Evolutionary conservation across 2,888 invertebrate genomes (phyloP).

Genomic region (Serrognathus titanus): DNA sequence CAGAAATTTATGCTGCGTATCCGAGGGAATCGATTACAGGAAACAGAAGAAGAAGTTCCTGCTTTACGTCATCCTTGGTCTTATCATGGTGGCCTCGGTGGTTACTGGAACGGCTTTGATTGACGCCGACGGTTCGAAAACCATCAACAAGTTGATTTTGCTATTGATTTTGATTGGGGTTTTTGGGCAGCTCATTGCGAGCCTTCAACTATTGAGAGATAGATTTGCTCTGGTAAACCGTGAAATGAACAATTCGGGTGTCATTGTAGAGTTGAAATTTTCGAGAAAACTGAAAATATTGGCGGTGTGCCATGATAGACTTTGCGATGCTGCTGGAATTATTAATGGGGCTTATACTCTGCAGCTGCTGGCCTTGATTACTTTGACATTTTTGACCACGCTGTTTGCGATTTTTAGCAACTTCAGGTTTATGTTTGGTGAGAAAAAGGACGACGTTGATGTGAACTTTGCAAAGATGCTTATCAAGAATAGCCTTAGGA

Average conservation of each 20-base stretch:
- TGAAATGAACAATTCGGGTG: background rate
- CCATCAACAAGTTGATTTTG: constrained; percentile 2
- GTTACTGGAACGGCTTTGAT: background rate
- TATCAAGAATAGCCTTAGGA: constrained; percentile 11
- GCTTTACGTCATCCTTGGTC: constrained; percentile 3
- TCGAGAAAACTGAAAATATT: constrained; percentile 7
- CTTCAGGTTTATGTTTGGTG: constrained; percentile 10
- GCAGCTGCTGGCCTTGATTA: constrained; percentile 12
- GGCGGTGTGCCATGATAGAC: constrained; percentile 7
- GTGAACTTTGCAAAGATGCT: background rate
- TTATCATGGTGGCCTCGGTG: background rate
- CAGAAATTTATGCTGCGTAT: constrained; percentile 3
- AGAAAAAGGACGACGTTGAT: background rate
- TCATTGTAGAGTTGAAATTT: background rate
- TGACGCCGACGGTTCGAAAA: background rate
- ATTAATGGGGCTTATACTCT: constrained; percentile 13
- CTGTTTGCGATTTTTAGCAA: constrained; percentile 18
- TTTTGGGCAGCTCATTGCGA: constrained; percentile 7
- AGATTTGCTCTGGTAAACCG: constrained; percentile 9
- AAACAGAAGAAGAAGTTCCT: constrained; percentile 4
- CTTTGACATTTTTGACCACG: constrained; percentile 14
- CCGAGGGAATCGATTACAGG: constrained; percentile 5
- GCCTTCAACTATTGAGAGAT: constrained; percentile 8
- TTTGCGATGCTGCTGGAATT: constrained; percentile 11
- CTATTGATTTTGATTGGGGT: constrained; percentile 6